Base-by-base conservation (phyloP, 2,888 invertebrate genomes). In the Celastrina argiolus region DNA sequence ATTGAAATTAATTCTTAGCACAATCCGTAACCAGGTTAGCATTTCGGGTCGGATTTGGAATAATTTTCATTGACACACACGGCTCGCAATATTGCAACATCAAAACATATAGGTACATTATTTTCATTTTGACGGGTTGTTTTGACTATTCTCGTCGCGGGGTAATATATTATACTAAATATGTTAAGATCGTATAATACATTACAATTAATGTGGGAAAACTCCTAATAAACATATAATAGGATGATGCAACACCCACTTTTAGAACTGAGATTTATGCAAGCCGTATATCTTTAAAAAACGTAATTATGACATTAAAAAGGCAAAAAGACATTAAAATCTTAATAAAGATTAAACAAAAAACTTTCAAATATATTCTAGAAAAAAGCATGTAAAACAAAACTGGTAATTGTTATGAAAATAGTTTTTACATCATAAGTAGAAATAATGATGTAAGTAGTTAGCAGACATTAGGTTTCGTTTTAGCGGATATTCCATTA, bases 191-290 rank as follows among this genome's bases (percentile, higher is more conserved):
- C 28, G 56, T 63, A 28, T 16, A 64, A 64, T 59, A 51, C 28
- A 28, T 34, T 45, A 36, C 16, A 65, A 65, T 39, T 31, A 65
- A 58, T 67, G 51, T 61, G 34, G n/a, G 63, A 59, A 59, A 59
- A 31, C 59, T 31, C n/a, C 59, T 34, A 59, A 59, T 31, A 34
- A 59, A 59, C 59, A 59, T 59, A 59, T 4, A 59, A 59, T 59
- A 10, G 31, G 16, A 59, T 31, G 59, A 59, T n/a, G 59, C 31
- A 59, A 59, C 5, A 3, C 12, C 59, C 31, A 34, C 59, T 34
- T 31, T 34, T 59, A 22, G 31, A 22, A 31, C 59, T 31, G 59
- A 59, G 34, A 31, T 59, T 59, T 59, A 59, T 59, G 59, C 31
- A 59, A 34, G 59, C 31, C 16, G 16, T 34, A 34, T 59, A 18